Conservation (phyloP, 2,888 invertebrate genomes). For the Malthinus seriepunctatus region DNA sequence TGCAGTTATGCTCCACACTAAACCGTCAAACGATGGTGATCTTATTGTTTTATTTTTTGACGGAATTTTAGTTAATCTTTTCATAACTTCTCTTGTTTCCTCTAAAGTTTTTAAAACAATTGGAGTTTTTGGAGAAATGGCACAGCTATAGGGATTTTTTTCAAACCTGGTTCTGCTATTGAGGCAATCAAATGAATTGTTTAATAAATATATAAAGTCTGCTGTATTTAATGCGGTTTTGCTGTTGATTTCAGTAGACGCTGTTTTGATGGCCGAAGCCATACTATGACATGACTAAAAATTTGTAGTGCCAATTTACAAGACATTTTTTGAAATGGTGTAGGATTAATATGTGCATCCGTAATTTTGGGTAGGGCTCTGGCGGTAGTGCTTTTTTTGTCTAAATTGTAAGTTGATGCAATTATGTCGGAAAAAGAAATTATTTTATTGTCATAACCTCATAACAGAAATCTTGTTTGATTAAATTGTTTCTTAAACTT, state of each 20-base stretch:
- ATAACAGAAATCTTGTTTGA: neutral
- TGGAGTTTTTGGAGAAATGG: neutral
- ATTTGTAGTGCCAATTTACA: conserved; percentile 15
- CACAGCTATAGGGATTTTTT: conserved; percentile 5
- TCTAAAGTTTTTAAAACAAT: neutral
- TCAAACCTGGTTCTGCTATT: conserved; percentile 2
- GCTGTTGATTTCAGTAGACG: conserved; percentile 5
- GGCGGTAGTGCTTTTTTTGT: neutral
- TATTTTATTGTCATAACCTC: neutral
- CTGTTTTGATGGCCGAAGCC: conserved; percentile 5
- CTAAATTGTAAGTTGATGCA: neutral
- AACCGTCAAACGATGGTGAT: neutral
- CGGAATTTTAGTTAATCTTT: no score
- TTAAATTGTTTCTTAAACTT: neutral
- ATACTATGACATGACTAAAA: conserved; percentile 10
- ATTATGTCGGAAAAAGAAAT: neutral
- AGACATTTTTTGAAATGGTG: conserved; percentile 16
- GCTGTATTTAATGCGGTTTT: conserved; percentile 12
- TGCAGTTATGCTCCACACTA: neutral
- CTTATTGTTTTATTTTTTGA: neutral
- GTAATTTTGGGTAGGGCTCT: conserved; percentile 8
- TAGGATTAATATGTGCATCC: conserved; percentile 15
- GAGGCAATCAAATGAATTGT: conserved; percentile 12
- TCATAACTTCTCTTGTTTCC: neutral
- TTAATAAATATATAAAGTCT: conserved; percentile 9